phyloP scores from a whole-genome alignment of 2,113 vertebrate genomes.

The Syrmaticus mikado region DNA sequence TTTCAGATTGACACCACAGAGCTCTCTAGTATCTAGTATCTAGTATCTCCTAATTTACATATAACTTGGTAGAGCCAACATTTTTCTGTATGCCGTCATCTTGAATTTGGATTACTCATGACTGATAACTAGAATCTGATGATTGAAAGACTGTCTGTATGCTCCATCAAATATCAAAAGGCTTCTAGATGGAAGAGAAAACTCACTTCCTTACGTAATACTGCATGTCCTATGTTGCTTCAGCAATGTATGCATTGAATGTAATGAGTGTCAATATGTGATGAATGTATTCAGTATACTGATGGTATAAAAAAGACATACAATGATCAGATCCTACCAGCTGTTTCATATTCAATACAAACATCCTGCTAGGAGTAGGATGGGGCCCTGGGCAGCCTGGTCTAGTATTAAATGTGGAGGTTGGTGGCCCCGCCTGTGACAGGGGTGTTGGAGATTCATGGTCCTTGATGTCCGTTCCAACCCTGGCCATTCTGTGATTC shows the following conservation, averaged over 20 bases:
- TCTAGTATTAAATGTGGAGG: no score
- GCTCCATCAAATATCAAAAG: background rate
- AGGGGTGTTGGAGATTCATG: no score
- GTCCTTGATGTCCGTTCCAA: no score
- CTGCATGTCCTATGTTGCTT: background rate
- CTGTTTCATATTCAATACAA: slow-evolving; percentile 15
- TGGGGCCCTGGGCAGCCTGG: no score
- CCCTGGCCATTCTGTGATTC: no score
- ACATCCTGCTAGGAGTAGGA: background rate
- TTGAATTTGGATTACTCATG: slow-evolving; percentile 20
- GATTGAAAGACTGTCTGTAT: slow-evolving; percentile 9
- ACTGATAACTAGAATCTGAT: slow-evolving; percentile 5
- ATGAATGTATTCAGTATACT: background rate
- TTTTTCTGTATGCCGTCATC: slow-evolving; percentile 11
- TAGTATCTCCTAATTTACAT: background rate
- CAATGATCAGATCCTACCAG: background rate
- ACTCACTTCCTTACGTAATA: background rate
- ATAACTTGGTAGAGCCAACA: background rate
- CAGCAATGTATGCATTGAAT: background rate
- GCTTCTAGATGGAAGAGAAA: background rate
- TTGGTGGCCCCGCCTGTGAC: no score
- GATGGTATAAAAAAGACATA: background rate
- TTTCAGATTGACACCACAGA: slow-evolving; percentile 14
- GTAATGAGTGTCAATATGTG: no score
- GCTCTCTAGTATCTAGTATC: background rate